Evolutionary conservation across 2,113 vertebrate species (phyloP), one percentile per base, ranked within the genome.

Genomic region (Nymphicus hollandicus): DNA sequence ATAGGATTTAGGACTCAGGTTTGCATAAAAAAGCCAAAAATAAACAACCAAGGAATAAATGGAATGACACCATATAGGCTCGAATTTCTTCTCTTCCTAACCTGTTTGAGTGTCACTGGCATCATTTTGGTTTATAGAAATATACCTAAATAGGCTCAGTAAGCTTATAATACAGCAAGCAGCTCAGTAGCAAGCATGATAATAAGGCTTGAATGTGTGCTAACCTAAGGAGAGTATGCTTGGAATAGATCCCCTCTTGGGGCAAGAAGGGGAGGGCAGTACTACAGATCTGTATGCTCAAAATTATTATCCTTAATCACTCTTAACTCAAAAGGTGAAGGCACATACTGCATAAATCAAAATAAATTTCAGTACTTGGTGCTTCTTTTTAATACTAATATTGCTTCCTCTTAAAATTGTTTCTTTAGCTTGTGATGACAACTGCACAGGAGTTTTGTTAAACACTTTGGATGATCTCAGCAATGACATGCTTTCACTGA

Each of bases 371-470:
- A 9, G 17, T 24, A 39, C 52, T 71, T 84, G 43, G 9, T 87
- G 28, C 18, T 88, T 87, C 9, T 47, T 93, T 79, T 78, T 50
- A 60, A 77, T 33, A 3, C 25, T 86, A 25, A 66, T 64, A 16
- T 50, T 35, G 3, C 19, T 73, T 76, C 6, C 20, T 86, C 56
- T 81, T 84, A 15, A 93, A 88, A 86, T 90, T 11, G 0, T 76
- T 86, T 86, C 11, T 78, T 64, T 56, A 99, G 99, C 98, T 9
- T 99, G 99, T 93, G 96, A 99, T 79, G 99, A 99, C 39, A 96
- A 97, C 27, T 99, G 99, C 93, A 98, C 97, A 10, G 98, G 98
- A 7, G 43, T 98, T 53, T 86, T 99, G 55, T 96, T 99, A 68
- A 96, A 98, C 58, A 98, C 97, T 92, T 83, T 99, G 97, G 98